phyloP scores from a whole-genome alignment of 2,113 vertebrate genomes.

The Oreochromis tanganicae region DNA sequence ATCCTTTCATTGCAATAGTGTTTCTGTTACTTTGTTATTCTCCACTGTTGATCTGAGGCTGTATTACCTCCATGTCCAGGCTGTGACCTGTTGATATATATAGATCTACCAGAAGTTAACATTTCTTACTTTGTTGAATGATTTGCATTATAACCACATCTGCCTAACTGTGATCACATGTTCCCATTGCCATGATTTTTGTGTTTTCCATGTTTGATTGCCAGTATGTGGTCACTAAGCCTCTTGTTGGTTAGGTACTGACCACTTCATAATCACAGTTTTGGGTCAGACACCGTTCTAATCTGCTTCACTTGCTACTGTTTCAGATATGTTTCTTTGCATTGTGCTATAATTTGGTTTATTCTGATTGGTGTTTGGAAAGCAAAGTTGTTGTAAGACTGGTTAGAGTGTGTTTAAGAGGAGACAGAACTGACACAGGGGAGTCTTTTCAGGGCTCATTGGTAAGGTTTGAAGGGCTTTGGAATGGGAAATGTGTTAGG shows the following conservation, averaged over 20 bases:
- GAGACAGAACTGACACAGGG: not conserved
- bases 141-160: not conserved
- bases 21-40: not conserved
- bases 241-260: not conserved
- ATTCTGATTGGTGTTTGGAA: not conserved
- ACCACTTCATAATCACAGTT: not conserved
- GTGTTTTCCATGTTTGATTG: not conserved
- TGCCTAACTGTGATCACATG: not conserved
- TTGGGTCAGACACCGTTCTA: not conserved
- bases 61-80: not conserved
- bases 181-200: not conserved
- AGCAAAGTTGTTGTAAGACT: not conserved
- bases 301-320: not conserved
- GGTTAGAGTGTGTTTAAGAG: not conserved
- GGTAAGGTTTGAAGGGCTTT: not conserved
- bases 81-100: not conserved
- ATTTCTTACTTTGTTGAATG: not conserved
- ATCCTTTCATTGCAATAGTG: not conserved
- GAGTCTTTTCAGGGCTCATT: not conserved
- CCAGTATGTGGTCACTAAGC: not conserved
- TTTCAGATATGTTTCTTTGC: not conserved
- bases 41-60: not conserved
- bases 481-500: not conserved
- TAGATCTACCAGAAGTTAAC: not conserved
- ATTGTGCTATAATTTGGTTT: not conserved